These are phyloP conservation scores for Seriola aureovittata DNA, from an alignment of 2,113 vertebrate genomes.

Conservation along the genomic window DNA sequence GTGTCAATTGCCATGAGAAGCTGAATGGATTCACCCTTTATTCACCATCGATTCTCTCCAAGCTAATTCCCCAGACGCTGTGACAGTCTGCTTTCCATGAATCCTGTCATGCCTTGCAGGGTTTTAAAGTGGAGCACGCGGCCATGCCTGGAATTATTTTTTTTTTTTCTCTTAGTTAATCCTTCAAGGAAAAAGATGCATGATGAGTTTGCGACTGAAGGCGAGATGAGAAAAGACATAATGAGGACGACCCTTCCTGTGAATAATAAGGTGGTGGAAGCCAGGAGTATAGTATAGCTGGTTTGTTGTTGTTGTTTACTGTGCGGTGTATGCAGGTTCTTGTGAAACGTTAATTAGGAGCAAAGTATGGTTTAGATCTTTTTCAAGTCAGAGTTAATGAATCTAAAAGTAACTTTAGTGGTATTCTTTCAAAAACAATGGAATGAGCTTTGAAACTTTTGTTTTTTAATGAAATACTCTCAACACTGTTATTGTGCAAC, in stretches of 20 bases:
- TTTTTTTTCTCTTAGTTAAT: conserved; percentile 39
- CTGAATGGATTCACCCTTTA: conserved; percentile 46
- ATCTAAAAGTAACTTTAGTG: neutral
- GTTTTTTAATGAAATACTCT: neutral
- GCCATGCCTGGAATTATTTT: conserved; percentile 29
- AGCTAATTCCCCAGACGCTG: conserved; percentile 41
- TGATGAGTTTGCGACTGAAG: conserved; percentile 2
- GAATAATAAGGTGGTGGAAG: conserved; percentile 15
- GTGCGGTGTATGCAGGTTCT: neutral
- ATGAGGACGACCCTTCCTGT: conserved; percentile 10
- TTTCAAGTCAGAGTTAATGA: neutral
- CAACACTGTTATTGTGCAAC: neutral
- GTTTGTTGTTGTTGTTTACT: conserved; percentile 25
- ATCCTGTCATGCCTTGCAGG: conserved; percentile 15
- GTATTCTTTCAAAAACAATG: neutral
- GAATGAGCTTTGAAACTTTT: neutral
- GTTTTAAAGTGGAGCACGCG: conserved; percentile 19
- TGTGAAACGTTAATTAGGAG: neutral
- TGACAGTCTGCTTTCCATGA: conserved; percentile 25
- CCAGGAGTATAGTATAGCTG: neutral
- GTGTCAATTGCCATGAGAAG: conserved; percentile 42
- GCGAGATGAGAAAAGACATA: neutral
- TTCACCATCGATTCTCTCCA: conserved; percentile 45
- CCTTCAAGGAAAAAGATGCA: conserved; percentile 17
- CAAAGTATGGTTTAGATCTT: neutral